Percentiles rank a stretch among this genome's conserved stretches.
phyloP scores from a whole-genome alignment of 2,888 invertebrate genomes.

The Chrysolina haemoptera region DNA sequence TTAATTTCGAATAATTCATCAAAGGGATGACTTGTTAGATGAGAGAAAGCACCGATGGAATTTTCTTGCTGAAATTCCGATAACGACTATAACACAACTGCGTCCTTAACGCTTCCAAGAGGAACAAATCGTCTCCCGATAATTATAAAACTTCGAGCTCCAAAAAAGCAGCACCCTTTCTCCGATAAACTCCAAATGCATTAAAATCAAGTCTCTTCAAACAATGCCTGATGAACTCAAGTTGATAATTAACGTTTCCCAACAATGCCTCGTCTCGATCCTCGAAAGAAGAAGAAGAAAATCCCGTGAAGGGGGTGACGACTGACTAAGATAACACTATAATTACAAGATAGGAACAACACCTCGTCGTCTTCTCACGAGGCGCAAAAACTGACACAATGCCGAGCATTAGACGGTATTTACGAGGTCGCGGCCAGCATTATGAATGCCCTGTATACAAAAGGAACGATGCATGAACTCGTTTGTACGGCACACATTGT shows the following conservation, averaged over 20 bases:
- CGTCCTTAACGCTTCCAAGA: neutral
- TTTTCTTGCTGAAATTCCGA: neutral
- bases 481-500: slow-evolving; percentile 48
- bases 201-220: slow-evolving; percentile 36
- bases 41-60: too few relatives aligned
- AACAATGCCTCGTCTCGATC: slow-evolving; percentile 35
- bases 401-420: slow-evolving; percentile 65
- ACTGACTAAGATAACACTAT: slow-evolving; percentile 54
- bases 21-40: too few relatives aligned
- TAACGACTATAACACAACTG: neutral
- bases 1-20: too few relatives aligned
- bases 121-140: slow-evolving; percentile 10
- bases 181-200: slow-evolving; percentile 24
- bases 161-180: slow-evolving; percentile 31
- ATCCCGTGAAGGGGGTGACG: slow-evolving; percentile 50
- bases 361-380: slow-evolving; percentile 64
- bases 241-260: slow-evolving; percentile 42
- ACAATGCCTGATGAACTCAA: slow-evolving; percentile 41
- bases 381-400: slow-evolving; percentile 65
- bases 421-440: slow-evolving; percentile 62
- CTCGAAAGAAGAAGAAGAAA: slow-evolving; percentile 42
- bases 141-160: slow-evolving; percentile 22
- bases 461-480: slow-evolving; percentile 43
- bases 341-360: slow-evolving; percentile 64
- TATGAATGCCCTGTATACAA: slow-evolving; percentile 59